Conservation (phyloP, 2,888 invertebrate genomes). For the Dicranocentrus wangi region DNA sequence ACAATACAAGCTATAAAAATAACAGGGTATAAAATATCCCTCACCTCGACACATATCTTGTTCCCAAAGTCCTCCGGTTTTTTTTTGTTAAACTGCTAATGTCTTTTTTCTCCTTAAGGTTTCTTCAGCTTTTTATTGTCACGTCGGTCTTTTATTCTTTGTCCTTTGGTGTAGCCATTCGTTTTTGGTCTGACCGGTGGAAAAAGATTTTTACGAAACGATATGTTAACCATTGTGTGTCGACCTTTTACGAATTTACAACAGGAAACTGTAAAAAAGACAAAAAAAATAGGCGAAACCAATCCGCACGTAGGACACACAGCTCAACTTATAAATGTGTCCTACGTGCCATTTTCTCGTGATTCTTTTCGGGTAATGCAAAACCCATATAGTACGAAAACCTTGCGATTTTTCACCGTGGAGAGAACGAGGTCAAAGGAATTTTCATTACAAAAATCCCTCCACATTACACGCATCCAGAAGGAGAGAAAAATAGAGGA, state of each 20-base stretch:
- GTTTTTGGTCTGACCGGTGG: background rate
- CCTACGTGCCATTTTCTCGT: conserved; percentile 24
- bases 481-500: conserved; percentile 1
- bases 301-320: conserved; percentile 1
- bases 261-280: background rate
- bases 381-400: background rate
- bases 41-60: too few species aligned
- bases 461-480: too few species aligned
- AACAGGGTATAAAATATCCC: background rate
- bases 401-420: background rate
- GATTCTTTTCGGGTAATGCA: background rate
- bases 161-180: background rate
- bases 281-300: conserved; percentile 1
- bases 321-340: background rate
- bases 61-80: too few species aligned
- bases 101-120: too few species aligned
- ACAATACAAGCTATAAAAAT: background rate
- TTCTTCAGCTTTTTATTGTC: conserved; percentile 11
- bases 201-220: too few species aligned
- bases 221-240: too few species aligned
- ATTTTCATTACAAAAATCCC: background rate
- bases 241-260: background rate
- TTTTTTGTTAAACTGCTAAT: too few species aligned
- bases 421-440: background rate
- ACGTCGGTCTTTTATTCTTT: conserved; percentile 1